Conservation (phyloP, 2,888 invertebrate genomes). For the Galeruca laticollis region DNA sequence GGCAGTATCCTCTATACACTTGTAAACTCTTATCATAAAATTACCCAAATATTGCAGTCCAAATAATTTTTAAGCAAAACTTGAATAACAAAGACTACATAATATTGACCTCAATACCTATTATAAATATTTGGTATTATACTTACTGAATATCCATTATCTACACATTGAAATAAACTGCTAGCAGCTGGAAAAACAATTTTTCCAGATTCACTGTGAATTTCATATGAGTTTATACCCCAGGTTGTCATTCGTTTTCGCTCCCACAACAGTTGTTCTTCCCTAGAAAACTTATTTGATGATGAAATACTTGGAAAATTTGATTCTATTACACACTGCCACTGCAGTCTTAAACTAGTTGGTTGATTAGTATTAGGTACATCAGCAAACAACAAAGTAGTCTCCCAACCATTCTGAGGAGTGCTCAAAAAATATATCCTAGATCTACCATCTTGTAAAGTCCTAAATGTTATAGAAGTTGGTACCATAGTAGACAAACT, state of each 20-base stretch:
- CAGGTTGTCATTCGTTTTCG: conserved; percentile 90
- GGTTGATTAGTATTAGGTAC: conserved; percentile 75
- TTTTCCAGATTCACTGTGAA: conserved; percentile 83
- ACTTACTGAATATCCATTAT: conserved; percentile 77
- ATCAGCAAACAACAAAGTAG: conserved; percentile 88
- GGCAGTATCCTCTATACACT: too few relatives aligned
- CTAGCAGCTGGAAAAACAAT: conserved; percentile 93
- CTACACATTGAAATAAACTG: conserved; percentile 87
- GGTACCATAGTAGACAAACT: conserved; percentile 86
- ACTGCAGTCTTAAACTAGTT: conserved; percentile 72
- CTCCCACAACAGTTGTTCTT: conserved; percentile 92
- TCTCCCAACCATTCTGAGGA: conserved; percentile 90
- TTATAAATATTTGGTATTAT: background rate
- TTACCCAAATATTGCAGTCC: too few relatives aligned
- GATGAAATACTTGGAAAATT: conserved; percentile 75
- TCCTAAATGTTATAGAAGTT: conserved; percentile 84
- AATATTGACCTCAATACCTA: too few relatives aligned
- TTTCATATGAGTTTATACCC: conserved; percentile 95
- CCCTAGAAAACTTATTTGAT: conserved; percentile 78
- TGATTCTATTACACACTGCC: conserved; percentile 87
- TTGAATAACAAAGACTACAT: too few relatives aligned
- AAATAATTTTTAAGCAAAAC: too few relatives aligned
- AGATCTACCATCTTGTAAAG: conserved; percentile 81
- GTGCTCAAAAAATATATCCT: conserved; percentile 92
- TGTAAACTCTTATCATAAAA: too few relatives aligned